Evolutionary conservation across 2,888 invertebrate genomes (phyloP), one percentile per base, ranked within the genome.

Genomic region (Drosophila austrosaltans): DNA sequence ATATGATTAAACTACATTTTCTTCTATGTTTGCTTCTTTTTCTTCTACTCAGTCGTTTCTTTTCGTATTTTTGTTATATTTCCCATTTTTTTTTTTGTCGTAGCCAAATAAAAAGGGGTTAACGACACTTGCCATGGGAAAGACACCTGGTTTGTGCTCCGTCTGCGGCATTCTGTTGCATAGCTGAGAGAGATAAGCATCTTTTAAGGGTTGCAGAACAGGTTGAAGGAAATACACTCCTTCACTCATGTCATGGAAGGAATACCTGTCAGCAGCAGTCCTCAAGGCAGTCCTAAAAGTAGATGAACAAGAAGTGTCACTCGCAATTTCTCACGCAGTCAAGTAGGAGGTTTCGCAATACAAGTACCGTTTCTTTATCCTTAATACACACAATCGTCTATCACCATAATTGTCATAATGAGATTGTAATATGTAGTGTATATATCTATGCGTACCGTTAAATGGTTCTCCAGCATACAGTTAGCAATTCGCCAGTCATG

Each of bases 1-100:
- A 89, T 83, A 87, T 84, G 80, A 87, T 85, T 85, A 85, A 78
- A 87, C 88, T 85, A 89, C 88, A 85, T 87, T 89, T 85, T 75
- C 60, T 44, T 30, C 44, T 7, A 30, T 20, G 48, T 20, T 16
- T 32, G 30, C 62, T 56, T 44, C 30, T 44, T 16, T 3, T 42
- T 16, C 28, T 44, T 10, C 25, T 25, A 42, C n/a, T 36, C 8
- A 4, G 32, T 25, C 25, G 25, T 22, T 53, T 0, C 25, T 36
- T 30, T 40, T 36, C 10, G 42, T 39, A 12, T 16, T 25, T 30
- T 12, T 8, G 48, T 44, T 5, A 48, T 28, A 5, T 16, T 22
- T 22, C 16, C 40, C 40, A 25, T 25, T 48, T 7, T 48, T 48
- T 16, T 16, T 12, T 25, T 12, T 22, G 28, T 32, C 40, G 48